A percentile compares a stretch with the other conserved stretches of the same genome.
phyloP scores from a whole-genome alignment of 2,113 vertebrate species.

The Neomonachus schauinslandi region DNA sequence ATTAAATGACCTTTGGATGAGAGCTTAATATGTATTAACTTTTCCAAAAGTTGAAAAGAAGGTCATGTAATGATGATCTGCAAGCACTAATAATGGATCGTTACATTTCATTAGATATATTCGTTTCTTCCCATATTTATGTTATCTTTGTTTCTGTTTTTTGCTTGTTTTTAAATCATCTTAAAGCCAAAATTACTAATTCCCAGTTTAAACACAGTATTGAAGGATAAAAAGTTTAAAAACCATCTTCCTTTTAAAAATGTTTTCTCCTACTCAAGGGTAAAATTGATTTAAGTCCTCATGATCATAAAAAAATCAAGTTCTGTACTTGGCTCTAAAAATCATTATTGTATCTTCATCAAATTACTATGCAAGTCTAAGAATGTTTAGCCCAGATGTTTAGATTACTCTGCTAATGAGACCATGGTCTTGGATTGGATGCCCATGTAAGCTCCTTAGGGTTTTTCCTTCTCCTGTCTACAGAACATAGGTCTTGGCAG shows the following conservation, averaged over 20 bases:
- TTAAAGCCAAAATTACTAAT: not conserved
- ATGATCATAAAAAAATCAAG: not conserved
- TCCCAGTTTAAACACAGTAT: not conserved
- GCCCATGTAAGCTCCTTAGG: not conserved
- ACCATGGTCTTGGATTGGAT: not conserved
- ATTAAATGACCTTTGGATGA: not conserved
- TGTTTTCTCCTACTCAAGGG: not conserved
- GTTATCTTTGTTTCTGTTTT: not conserved
- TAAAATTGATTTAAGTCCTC: not conserved
- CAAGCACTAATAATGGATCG: not conserved
- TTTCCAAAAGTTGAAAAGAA: conserved; percentile 40
- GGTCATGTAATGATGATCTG: not conserved
- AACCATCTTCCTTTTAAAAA: not conserved
- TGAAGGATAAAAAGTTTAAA: not conserved
- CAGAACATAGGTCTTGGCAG: not conserved
- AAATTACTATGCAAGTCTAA: not conserved
- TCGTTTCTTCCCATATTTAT: not conserved
- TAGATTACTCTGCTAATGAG: not conserved
- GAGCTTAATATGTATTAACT: not conserved
- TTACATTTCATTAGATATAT: not conserved
- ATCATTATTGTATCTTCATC: not conserved
- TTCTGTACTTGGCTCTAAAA: not conserved
- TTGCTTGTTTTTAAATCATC: not conserved
- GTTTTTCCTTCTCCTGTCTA: not conserved
- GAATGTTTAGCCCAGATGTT: not conserved